Evolutionary conservation across 92 coral and sea anemone species (phyloP), one percentile per base, ranked within the genome.

Genomic region (Chrysogorgia sp.): DNA sequence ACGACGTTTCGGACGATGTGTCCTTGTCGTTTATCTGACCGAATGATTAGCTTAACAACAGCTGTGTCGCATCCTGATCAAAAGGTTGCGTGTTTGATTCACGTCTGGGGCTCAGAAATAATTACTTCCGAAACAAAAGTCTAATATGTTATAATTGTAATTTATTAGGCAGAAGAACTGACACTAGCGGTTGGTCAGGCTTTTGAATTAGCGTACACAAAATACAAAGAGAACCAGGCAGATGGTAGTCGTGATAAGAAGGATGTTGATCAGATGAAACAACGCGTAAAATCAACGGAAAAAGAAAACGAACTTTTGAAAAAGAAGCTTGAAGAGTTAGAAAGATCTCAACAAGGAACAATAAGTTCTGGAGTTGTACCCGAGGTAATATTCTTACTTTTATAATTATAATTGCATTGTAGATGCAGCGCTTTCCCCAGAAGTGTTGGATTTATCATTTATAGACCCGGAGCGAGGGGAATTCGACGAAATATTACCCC

Each of bases 131-230:
- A 37, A 37, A 37, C 6, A 37, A 37, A 5, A 23, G 20, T 34
- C 0, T 50, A 0, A 7, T 79, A 30, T 79, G 19, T 17, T 25
- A 21, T 19, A 24, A 28, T 24, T 69, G 33, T 72, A 34, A 17
- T 34, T 17, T 14, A 45, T 30, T 55, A 93, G 97, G 97, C 97
- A 31, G 97, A 93, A 59, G 97, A 93, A 63, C 64, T 90, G 8
- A 93, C 97, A 17, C 59, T 93, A 19, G 91, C 97, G 6, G 97
- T 93, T 20, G 97, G 97, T 7, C 97, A 93, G 78, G 97, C 97
- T 29, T 93, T 93, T 86, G 97, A 93, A 58, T 79, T 93, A 55
- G 97, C 97, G 22, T 93, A 93, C 67, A 89, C 91, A 10, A 88
- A 89, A 13, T 93, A 86, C 82, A 89, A 90, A 23, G 96, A 87